Base-by-base conservation (phyloP, 2,113 vertebrate species). In the Carassius carassius region DNA sequence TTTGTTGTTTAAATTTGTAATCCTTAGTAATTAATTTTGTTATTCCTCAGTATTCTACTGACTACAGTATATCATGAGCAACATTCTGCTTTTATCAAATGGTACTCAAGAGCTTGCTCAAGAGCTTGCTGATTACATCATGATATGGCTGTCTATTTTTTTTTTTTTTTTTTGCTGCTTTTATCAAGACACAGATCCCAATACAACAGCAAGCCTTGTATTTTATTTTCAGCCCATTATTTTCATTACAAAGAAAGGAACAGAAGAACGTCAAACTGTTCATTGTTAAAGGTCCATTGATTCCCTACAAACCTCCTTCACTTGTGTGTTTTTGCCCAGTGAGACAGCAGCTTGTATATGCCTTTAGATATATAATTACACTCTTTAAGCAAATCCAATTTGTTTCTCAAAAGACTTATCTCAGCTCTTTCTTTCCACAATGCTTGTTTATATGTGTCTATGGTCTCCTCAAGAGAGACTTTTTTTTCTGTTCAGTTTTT, bases 331-430 rank as follows among this genome's bases (percentile, higher is more conserved):
- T 47, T 80, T 4, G 25, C 37, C 41, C 37, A 12, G 54, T 54
- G 54, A 47, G 63, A 65, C 54, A 7, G 65, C 51, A 21, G 56
- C 41, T 54, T 83, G 25, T 77, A 74, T 78, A 47, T 73, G 51
- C 23, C 62, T 83, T 86, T 63, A 82, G 67, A 80, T 84, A 62
- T 73, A 74, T 80, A 65, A 79, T 87, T 67, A 41, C n/a, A 58
- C 65, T 83, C 62, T 79, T 81, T 72, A 85, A 77, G 10, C 75
- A 78, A 56, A 84, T 69, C 73, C 62, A 72, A 54, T 72, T 85
- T 79, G 35, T 62, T 17, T n/a, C 75, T 70, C 75, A 60, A 41
- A 70, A 70, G 76, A 85, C 37, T 23, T 78, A 10, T 81, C 41
- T 83, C 17, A n/a, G 32, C n/a, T 32, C 8, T 77, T 23, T 70